Conservation (phyloP, 2,797 vertebrate species). For the Manis crassicaudata region DNA sequence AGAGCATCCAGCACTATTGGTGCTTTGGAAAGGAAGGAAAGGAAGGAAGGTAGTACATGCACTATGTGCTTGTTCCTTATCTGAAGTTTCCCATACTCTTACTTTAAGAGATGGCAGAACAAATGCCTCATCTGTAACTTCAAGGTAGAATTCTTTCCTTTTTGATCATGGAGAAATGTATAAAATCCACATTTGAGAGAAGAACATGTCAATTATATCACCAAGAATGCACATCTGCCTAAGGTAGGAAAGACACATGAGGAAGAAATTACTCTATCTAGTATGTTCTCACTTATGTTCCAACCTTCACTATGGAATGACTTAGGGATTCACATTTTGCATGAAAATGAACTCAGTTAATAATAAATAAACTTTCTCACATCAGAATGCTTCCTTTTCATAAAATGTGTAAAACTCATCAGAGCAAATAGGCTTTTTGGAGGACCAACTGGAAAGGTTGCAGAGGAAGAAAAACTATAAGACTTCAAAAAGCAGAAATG, state of each 20-base stretch:
- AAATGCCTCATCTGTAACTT: constrained; percentile 50
- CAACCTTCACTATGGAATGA: constrained; percentile 5
- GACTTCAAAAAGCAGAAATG: constrained; percentile 40
- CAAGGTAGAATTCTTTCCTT: constrained; percentile 56
- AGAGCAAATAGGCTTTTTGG: background rate
- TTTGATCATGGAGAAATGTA: constrained; percentile 61
- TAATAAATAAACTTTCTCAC: constrained; percentile 53
- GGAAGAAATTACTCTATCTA: constrained; percentile 63
- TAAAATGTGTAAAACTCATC: background rate
- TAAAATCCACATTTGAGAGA: constrained; percentile 56
- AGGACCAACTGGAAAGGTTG: constrained; percentile 53
- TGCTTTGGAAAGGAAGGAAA: background rate
- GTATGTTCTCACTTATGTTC: constrained; percentile 60
- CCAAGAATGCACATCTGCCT: constrained; percentile 60
- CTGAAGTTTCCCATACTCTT: constrained; percentile 34
- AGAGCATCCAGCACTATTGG: background rate
- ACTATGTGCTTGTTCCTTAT: background rate
- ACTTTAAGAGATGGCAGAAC: constrained; percentile 48
- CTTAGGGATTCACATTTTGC: constrained; percentile 55
- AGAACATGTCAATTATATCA: constrained; percentile 49
- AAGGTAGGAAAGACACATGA: constrained; percentile 52
- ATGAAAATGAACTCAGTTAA: constrained; percentile 55
- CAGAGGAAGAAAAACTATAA: constrained; percentile 23
- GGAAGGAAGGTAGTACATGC: background rate
- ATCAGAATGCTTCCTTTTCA: constrained; percentile 23